Conservation (phyloP, 2,888 invertebrate species). For the Lingula anatina region DNA sequence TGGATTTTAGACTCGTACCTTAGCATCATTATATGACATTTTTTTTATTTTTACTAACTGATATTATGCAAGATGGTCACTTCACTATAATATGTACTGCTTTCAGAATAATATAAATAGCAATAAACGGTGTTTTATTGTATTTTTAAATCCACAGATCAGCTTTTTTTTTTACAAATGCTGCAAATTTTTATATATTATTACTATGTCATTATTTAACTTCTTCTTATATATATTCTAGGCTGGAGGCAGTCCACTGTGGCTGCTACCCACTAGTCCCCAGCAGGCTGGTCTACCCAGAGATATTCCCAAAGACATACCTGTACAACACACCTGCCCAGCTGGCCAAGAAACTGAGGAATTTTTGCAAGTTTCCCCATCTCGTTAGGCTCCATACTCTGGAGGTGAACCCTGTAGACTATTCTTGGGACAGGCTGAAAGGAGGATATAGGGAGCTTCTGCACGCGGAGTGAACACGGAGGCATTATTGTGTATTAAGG, state of each 20-base stretch:
- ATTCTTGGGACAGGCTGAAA: constrained; percentile 21
- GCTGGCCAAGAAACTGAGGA: constrained; percentile 56
- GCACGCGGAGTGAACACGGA: no score
- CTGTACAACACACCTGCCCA: constrained; percentile 59
- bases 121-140: no score
- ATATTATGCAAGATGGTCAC: no score
- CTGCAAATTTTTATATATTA: constrained; percentile 9
- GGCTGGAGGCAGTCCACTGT: constrained; percentile 65
- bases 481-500: no score
- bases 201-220: constrained; percentile 3
- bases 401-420: constrained; percentile 19
- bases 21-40: no score
- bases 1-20: no score
- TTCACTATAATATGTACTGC: no score
- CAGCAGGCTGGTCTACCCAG: constrained; percentile 66
- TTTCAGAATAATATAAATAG: no score
- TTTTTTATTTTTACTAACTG: no score
- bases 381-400: constrained; percentile 11
- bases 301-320: constrained; percentile 59
- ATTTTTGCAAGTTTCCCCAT: constrained; percentile 41
- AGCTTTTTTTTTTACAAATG: no score
- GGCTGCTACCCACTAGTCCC: constrained; percentile 71
- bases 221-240: constrained; percentile 32
- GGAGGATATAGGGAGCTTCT: constrained; percentile 10
- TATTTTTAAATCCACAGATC: no score